Evolutionary conservation across 2,888 invertebrate species (phyloP), one percentile per base, ranked within the genome.

Genomic region (Oligia latruncula): DNA sequence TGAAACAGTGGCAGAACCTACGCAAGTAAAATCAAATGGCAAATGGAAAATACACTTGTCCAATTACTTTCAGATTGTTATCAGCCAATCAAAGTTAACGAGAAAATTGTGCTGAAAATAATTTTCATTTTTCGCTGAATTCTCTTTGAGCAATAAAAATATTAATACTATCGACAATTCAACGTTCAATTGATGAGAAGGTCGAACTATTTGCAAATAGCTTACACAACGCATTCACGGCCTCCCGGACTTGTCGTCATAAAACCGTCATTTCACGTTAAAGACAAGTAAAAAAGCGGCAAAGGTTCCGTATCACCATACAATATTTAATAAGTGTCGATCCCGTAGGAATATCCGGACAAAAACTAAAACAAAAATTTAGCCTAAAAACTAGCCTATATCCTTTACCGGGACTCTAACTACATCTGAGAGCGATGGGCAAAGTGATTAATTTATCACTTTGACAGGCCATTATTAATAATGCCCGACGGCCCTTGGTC

Each of bases 101-200:
- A 62, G 78, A 20, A 71, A 82, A 74, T 49, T 49, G 9, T 67
- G 65, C 74, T 62, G 71, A 75, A 68, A 68, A 40, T 83, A 29
- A 74, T 74, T 84, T n/a, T 64, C 0, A 5, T n/a, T 68, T 74
- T 17, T 40, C 15, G 15, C 35, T 55, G 64, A 75, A 46, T 68
- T 70, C 43, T 46, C 15, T 73, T 64, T 72, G 11, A 67, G 35
- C 75, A 75, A 75, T 77, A 81, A 81, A 85, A 74, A 71, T 71
- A 77, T 81, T 60, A 77, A 71, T 81, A 74, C 15, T n/a, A 71
- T 71, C 9, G n/a, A 2, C 6, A 35, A 40, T 40, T 71, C 8
- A 23, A 73, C 15, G 40, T 71, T 64, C 76, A 67, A 67, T 77
- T 64, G 58, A 55, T 17, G 11, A 49, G 23, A 20, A 65, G 43